Percentiles rank a stretch among this genome's conserved stretches.
Conservation (phyloP, 2,888 invertebrate genomes). For the Tetranychus truncatus region DNA sequence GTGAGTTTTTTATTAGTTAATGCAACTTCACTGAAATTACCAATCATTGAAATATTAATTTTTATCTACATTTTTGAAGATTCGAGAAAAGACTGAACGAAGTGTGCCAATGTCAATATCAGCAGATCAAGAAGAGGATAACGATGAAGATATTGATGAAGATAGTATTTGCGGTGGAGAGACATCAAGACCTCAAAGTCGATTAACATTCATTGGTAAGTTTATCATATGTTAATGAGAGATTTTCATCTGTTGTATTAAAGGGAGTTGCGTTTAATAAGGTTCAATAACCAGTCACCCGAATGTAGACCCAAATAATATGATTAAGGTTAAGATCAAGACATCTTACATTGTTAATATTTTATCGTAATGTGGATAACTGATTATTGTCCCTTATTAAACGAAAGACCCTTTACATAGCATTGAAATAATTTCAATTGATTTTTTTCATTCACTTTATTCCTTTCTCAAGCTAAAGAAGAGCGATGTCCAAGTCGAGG, state of each 20-base stretch:
- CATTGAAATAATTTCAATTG: too few relatives aligned
- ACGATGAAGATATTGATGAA: not conserved
- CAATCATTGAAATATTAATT: constrained; percentile 1
- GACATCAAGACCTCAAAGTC: not conserved
- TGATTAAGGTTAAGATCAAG: too few relatives aligned
- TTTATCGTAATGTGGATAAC: too few relatives aligned
- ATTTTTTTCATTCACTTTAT: not conserved
- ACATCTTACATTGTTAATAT: too few relatives aligned
- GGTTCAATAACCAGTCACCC: too few relatives aligned
- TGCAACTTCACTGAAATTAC: not conserved
- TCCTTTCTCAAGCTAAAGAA: not conserved
- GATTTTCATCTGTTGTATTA: too few relatives aligned
- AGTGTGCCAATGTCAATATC: constrained; percentile 22
- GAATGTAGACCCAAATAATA: too few relatives aligned
- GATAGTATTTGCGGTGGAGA: constrained; percentile 2
- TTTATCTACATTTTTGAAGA: constrained; percentile 11
- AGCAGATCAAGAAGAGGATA: not conserved
- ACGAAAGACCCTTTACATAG: too few relatives aligned
- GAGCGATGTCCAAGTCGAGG: not conserved
- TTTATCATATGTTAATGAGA: not conserved
- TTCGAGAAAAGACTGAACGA: constrained; percentile 25
- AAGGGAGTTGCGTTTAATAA: too few relatives aligned
- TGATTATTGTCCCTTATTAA: too few relatives aligned
- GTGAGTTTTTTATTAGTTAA: constrained; percentile 37
- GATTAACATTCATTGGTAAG: constrained; percentile 5